Base-by-base conservation (phyloP, 2,797 vertebrate species). In the Loris lydekkerianus region DNA sequence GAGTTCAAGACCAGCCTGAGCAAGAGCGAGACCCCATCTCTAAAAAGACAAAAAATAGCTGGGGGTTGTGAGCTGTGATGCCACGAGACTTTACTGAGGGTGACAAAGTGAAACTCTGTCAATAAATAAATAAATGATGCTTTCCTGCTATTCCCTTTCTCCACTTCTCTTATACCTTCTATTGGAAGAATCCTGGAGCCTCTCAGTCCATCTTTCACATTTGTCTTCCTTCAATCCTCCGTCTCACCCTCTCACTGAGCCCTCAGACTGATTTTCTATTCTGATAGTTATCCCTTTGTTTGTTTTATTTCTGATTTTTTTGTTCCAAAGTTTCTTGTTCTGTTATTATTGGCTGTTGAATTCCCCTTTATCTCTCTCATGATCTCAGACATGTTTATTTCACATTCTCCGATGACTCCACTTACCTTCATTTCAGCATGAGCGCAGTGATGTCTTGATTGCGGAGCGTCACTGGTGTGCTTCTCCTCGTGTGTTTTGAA, bases 241-340 rank as follows among this genome's bases (percentile, higher is more conserved):
- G 5, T 4, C 4, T 56, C 69, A 10, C 20, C 3, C 43, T 78
- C 63, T 80, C 46, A 70, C 0, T 37, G 18, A 70, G 3, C 53
- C 21, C 29, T 90, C 61, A 23, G 9, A 65, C 21, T 87, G 21
- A 75, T 58, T 73, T 86, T 88, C 72, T 80, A 31, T 86, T 77
- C n/a, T 70, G 40, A 82, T 87, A 40, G 13, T 53, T 89, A 93
- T 34, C 7, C 21, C 25, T 91, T 83, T 82, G 86, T 83, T 72
- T 73, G 27, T 88, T 95, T 94, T 40, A 25, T 86, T 88, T 83
- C 53, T 87, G 13, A 89, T 2, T 75, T 49, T 90, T 89, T 60
- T 34, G 31, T 86, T 46, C 27, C 18, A 65, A 31, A 78, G 43
- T 86, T 83, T 95, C 73, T 81, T 84, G 6, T 75, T 89, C 80